phyloP scores from a whole-genome alignment of 2,113 vertebrate species.

The Paratilapia polleni region DNA sequence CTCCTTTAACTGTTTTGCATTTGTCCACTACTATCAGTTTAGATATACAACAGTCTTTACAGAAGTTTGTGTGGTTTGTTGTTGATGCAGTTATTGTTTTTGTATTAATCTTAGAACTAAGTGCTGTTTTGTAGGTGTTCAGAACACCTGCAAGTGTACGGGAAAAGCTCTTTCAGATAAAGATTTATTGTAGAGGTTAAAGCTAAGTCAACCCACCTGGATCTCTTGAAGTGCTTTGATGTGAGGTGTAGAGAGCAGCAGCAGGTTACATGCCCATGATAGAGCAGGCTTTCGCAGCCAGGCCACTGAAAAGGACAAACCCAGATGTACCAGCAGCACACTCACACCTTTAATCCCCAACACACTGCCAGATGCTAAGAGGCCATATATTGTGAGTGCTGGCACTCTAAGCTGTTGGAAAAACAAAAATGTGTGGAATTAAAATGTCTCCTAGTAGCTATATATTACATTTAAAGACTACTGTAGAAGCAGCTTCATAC shows the following conservation, averaged over 20 bases:
- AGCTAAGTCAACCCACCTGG: constrained; percentile 80
- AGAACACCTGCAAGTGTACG: not conserved
- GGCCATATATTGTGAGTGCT: constrained; percentile 84
- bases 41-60: not conserved
- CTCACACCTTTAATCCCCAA: constrained; percentile 86
- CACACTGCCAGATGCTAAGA: constrained; percentile 85
- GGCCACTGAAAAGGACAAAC: constrained; percentile 87
- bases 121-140: not conserved
- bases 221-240: constrained; percentile 86
- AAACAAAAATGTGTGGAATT: not conserved
- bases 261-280: constrained; percentile 86
- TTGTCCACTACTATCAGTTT: not conserved
- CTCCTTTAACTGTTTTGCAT: not conserved
- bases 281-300: constrained; percentile 82
- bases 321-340: constrained; percentile 84
- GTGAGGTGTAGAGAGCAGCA: constrained; percentile 87
- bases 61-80: not conserved
- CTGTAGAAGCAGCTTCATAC: constrained; percentile 70
- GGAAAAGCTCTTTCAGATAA: not conserved
- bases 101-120: not conserved
- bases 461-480: not conserved
- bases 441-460: not conserved
- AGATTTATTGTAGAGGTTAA: constrained; percentile 3
- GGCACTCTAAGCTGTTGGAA: constrained; percentile 83
- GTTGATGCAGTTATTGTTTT: not conserved